Conservation (phyloP, 2,113 vertebrate species). For the Micronycteris hirsuta region DNA sequence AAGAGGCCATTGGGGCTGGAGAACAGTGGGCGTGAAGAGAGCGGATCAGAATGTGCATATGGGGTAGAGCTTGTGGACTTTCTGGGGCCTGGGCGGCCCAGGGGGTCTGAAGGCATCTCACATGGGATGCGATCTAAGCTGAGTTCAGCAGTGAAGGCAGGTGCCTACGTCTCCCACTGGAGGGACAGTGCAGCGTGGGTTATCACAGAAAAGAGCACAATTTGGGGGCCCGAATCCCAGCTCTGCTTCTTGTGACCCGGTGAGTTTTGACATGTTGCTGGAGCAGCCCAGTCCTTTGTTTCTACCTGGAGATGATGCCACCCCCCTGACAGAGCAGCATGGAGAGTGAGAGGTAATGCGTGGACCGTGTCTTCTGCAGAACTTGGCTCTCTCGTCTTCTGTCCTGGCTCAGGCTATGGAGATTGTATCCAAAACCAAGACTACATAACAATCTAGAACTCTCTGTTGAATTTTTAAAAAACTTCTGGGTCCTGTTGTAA, state of each 20-base stretch:
- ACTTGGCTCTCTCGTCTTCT: not conserved
- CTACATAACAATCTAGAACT: not conserved
- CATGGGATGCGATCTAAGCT: not conserved
- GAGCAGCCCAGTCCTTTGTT: not conserved
- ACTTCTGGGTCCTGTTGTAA: not conserved
- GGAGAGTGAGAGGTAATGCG: not conserved
- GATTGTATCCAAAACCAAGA: not conserved
- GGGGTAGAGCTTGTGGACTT: rapidly evolving
- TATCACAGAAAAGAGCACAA: not conserved
- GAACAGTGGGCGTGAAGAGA: not conserved
- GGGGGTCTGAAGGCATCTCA: not conserved
- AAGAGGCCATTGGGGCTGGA: not conserved
- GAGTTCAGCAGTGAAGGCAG: not conserved
- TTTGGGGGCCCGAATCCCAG: not conserved
- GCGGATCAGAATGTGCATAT: not conserved
- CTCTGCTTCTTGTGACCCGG: not conserved
- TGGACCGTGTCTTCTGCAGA: rapidly evolving
- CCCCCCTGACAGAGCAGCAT: not conserved
- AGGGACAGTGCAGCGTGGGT: not conserved
- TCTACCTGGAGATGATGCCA: not conserved
- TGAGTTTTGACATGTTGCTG: not conserved
- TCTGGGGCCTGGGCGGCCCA: too few relatives aligned
- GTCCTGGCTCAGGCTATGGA: too few relatives aligned
- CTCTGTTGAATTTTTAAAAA: not conserved
- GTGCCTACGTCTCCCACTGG: not conserved